Evolutionary conservation across 2,113 vertebrate genomes (phyloP).

Genomic region (Pipa parva): DNA sequence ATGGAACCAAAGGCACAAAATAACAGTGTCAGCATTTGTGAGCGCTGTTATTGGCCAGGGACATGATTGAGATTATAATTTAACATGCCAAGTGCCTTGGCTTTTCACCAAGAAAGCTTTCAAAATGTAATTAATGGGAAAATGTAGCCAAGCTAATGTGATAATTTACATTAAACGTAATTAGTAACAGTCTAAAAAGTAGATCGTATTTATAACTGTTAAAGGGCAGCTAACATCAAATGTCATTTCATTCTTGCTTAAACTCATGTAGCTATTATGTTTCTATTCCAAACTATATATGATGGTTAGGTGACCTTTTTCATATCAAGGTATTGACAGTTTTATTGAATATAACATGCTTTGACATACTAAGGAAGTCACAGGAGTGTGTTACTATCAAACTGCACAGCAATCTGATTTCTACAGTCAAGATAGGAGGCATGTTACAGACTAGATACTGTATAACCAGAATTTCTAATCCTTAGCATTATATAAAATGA

Average conservation of each 20-base stretch:
- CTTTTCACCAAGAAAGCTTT: slow-evolving; percentile 42
- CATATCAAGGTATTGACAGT: no score
- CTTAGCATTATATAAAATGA: no score
- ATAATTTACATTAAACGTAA: slow-evolving; percentile 41
- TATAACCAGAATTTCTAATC: no score
- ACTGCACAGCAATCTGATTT: no score
- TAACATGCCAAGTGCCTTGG: slow-evolving; percentile 38
- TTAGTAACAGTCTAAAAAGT: slow-evolving; percentile 43
- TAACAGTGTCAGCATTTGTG: slow-evolving; percentile 36
- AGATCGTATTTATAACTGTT: slow-evolving; percentile 32
- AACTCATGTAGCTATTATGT: background rate
- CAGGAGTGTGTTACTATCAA: no score
- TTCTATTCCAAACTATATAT: no score
- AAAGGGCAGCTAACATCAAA: background rate
- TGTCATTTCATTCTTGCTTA: background rate
- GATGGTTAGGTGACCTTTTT: background rate
- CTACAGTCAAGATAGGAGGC: no score
- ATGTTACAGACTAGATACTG: no score
- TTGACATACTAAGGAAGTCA: no score
- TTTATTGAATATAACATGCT: no score
- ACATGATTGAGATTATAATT: slow-evolving; percentile 14
- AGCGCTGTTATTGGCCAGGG: slow-evolving; percentile 1
- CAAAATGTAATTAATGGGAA: slow-evolving; percentile 40
- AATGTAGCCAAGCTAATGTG: slow-evolving; percentile 21
- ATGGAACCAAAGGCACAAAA: slow-evolving; percentile 32